Base-by-base conservation (phyloP, 2,888 invertebrate genomes). In the Euproctis similis region DNA sequence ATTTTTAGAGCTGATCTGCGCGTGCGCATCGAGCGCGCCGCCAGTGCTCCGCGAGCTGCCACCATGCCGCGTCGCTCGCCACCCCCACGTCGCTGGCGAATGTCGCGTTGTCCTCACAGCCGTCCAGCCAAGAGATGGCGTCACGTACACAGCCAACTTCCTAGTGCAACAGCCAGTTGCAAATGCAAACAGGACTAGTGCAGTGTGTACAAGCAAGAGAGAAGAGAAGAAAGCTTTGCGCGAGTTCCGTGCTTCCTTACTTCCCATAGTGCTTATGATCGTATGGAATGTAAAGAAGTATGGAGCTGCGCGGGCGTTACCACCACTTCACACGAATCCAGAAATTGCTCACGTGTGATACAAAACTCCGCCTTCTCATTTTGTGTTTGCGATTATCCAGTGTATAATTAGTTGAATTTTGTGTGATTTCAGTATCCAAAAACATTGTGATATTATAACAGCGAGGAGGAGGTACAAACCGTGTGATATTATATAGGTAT, bases 211-310 rank as follows among this genome's bases (percentile, higher is more conserved):
- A 41, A 34, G 42, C 59, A 71, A 73, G 63, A 71, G 24, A 39
- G 68, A 73, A 76, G 67, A 67, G 34, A n/a, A 34, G 18, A 56
- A 59, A 72, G 85, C 87, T 85, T 86, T 75, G 86, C 86, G 88
- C 87, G 86, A 89, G 92, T 92, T 92, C 93, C 94, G 93, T 94
- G 92, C 94, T 94, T 94, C 94, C 92, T 94, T 94, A 93, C 93
- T 93, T 93, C 92, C 93, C 94, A 94, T 94, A 94, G 92, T 91
- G 87, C 76, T 86, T 87, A 69, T 82, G 84, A 89, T 78, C 90
- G 85, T 95, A 95, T 95, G 95, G 95, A 95, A 95, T 95, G 95
- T 95, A 95, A 95, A 95, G 95, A 95, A 95, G 94, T 95, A 93
- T 93, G 93, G 93, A 92, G 92, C 91, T 87, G 82, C 85, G 82